These are phyloP conservation scores for Doryteuthis pealeii DNA, from an alignment of 1,140 invertebrate species.

Conservation along the genomic window DNA sequence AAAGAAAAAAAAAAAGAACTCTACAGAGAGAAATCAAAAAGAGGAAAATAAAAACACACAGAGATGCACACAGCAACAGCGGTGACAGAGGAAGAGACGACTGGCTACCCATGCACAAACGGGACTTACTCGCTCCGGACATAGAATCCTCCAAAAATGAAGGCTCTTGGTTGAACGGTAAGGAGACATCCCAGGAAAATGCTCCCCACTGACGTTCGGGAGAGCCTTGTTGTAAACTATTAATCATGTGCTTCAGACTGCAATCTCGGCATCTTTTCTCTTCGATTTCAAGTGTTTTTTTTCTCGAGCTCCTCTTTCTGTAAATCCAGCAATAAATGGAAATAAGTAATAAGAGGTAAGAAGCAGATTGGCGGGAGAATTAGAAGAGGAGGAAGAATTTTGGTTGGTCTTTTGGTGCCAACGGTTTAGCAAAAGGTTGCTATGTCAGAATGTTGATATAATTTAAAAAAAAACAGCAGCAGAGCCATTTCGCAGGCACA, in stretches of 20 bases:
- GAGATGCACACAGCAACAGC: too few relatives aligned
- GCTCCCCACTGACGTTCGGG: slow-evolving; percentile 22
- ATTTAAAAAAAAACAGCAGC: too few relatives aligned
- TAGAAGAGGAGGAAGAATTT: too few relatives aligned
- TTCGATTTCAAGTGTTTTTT: slow-evolving; percentile 31
- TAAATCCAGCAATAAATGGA: background rate
- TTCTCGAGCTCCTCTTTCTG: slow-evolving; percentile 31
- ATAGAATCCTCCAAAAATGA: slow-evolving; percentile 28
- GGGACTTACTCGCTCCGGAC: slow-evolving; percentile 29
- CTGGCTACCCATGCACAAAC: too few relatives aligned
- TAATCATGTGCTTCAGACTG: slow-evolving; percentile 33
- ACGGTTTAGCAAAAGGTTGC: too few relatives aligned
- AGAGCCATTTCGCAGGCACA: too few relatives aligned
- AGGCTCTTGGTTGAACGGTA: slow-evolving; percentile 30
- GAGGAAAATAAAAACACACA: too few relatives aligned
- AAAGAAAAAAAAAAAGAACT: too few relatives aligned
- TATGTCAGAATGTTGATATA: too few relatives aligned
- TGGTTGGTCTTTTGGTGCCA: too few relatives aligned
- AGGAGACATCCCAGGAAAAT: slow-evolving; percentile 32
- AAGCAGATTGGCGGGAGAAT: background rate
- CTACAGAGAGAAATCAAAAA: too few relatives aligned
- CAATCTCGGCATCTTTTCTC: slow-evolving; percentile 36
- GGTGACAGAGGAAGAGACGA: too few relatives aligned
- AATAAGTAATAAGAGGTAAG: background rate
- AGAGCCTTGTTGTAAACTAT: slow-evolving; percentile 18